Conservation (phyloP, 2,113 vertebrate species). For the Erpornis zantholeuca region DNA sequence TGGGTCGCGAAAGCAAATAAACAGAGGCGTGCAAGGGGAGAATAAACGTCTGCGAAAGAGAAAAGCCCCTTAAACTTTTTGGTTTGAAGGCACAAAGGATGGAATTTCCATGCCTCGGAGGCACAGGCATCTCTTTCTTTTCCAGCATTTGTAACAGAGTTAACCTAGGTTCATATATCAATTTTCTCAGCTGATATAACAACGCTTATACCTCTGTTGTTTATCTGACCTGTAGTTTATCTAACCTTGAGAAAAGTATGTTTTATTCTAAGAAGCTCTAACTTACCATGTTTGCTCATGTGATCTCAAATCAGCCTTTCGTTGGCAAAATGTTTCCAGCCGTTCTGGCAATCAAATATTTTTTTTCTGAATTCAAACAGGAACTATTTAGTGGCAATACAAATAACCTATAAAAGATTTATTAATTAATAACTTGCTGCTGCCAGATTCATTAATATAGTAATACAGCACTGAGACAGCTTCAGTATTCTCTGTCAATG, state of each 20-base stretch:
- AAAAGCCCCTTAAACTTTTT: not conserved
- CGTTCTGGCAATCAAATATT: conserved; percentile 72
- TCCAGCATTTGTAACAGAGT: not conserved
- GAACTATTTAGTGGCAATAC: not conserved
- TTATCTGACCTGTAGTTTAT: not conserved
- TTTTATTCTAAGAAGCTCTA: not conserved
- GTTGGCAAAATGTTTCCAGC: conserved; percentile 74
- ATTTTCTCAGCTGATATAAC: not conserved
- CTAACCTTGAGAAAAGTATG: not conserved
- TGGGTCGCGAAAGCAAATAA: not conserved
- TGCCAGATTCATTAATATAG: not conserved
- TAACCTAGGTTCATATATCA: not conserved
- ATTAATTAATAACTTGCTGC: not conserved
- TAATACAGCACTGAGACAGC: not conserved
- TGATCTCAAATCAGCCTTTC: conserved; percentile 75
- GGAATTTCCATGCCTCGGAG: not conserved
- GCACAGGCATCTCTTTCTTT: not conserved
- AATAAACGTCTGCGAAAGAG: not conserved
- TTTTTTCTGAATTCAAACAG: not conserved
- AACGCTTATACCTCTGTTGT: not conserved
- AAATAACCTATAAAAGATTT: not conserved
- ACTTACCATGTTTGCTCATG: conserved; percentile 67
- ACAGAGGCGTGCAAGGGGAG: not conserved
- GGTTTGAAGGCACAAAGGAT: not conserved
- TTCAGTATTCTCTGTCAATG: not conserved